phyloP scores from a whole-genome alignment of 2,888 invertebrate genomes.

The Lasioglossum morio region DNA sequence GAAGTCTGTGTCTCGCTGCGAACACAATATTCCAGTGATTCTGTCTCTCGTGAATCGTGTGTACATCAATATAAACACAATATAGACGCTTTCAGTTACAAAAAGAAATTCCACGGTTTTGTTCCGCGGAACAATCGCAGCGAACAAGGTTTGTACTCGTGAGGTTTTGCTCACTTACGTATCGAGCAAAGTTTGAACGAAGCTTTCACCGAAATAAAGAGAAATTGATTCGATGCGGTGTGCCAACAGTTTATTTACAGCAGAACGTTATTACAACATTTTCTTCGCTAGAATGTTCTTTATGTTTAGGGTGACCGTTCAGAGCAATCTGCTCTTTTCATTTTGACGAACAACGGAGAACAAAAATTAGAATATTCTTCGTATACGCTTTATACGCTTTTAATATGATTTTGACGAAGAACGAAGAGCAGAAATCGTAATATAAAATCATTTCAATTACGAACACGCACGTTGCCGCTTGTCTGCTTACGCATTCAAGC shows the following conservation, averaged over 20 bases:
- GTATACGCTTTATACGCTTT: too few relatives aligned
- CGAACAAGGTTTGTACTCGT: constrained; percentile 51
- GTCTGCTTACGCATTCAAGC: neutral
- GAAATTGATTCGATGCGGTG: constrained; percentile 56
- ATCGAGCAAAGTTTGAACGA: constrained; percentile 30
- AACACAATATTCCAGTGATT: constrained; percentile 50
- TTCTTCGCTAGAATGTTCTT: constrained; percentile 50
- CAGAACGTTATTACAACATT: constrained; percentile 64
- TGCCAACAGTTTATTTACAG: constrained; percentile 71
- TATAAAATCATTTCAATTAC: constrained; percentile 1
- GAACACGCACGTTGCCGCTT: constrained; percentile 9
- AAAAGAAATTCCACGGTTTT: constrained; percentile 52
- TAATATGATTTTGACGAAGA: constrained; percentile 22
- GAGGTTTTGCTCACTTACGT: constrained; percentile 48
- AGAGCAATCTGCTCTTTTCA: constrained; percentile 10
- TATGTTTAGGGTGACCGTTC: constrained; percentile 22
- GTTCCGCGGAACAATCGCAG: constrained; percentile 51
- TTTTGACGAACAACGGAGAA: constrained; percentile 25
- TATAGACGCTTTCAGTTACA: constrained; percentile 43
- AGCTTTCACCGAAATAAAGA: constrained; percentile 51
- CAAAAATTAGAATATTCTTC: too few relatives aligned
- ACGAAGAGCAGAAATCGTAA: neutral
- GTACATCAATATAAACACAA: neutral
- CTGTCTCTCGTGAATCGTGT: constrained; percentile 27
- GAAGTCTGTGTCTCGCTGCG: constrained; percentile 31